Base-by-base conservation (phyloP, 2,888 invertebrate genomes). In the Dicranocentrus wangi region DNA sequence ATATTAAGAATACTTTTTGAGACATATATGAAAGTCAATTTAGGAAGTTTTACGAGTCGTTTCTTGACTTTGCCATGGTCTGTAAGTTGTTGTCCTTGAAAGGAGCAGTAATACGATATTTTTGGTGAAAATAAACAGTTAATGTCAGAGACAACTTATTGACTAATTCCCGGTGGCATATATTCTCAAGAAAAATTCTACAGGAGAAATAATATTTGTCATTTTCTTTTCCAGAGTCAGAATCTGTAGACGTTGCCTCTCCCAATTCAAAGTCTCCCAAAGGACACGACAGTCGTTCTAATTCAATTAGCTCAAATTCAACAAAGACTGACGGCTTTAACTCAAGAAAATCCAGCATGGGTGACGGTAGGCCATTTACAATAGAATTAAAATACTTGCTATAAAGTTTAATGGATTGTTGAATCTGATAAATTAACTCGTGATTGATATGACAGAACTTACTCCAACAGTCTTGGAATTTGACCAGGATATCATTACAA, bases 401-500 rank as follows among this genome's bases (percentile, higher is more conserved):
- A 8, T 39, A 39, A 39, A 39, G 39, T 39, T 39, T 39, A 39
- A 5, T 39, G n/a, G n/a, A n/a, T n/a, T n/a, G n/a, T n/a, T n/a
- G n/a, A n/a, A n/a, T n/a, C n/a, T n/a, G n/a, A n/a, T n/a, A n/a
- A n/a, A n/a, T n/a, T n/a, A n/a, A n/a, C n/a, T n/a, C n/a, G n/a
- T n/a, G 13, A 39, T 39, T 8, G 13, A 39, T 13, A 8, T 39
- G 39, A 39, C 21, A 72, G 85, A 85, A 42, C 69, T 83, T 51
- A 83, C 83, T 75, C 83, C 82, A 28, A 81, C 79, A 51, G 83
- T 83, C 51, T 78, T 84, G 75, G 86, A 86, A 82, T 86, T 85
- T 58, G 85, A 86, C 81, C 85, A 86, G 82, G 86, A 86, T 55
- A 81, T 86, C 79, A 60, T 85, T 28, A 83, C 83, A 13, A 85